Base-by-base conservation (phyloP, 1,140 invertebrate genomes). In the Dreissena polymorpha region DNA sequence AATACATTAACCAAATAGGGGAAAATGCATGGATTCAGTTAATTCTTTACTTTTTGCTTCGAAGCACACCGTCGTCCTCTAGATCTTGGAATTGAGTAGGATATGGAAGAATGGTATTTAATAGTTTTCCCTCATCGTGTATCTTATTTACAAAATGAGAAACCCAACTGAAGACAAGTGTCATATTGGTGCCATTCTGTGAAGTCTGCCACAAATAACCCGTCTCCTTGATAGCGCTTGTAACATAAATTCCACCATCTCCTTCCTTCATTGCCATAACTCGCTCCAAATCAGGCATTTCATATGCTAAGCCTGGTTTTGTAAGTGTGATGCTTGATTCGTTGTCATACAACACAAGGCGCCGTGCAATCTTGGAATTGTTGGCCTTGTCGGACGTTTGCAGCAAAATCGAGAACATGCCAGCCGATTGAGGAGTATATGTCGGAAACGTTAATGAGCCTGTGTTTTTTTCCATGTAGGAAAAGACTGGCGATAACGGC, bases 281-380 rank as follows among this genome's bases (percentile, higher is more conserved):
- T 27, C 55, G 8, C 50, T 68, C 67, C 16, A 18, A 16, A 25
- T 68, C 67, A 16, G 23, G 23, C 29, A 68, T 68, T 27, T 23
- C 25, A 18, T 18, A n/a, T 76, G 12, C 63, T 53, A 50, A 53
- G 50, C 29, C 60, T 68, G 64, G 49, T 29, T 78, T 68, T 69
- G 64, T 27, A 23, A 78, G 10, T 23, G 64, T 97, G 96, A 93
- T 96, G 95, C 96, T 97, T 18, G 81, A 83, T n/a, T 57, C n/a
- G 49, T 67, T n/a, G 49, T 87, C 86, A 57, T 77, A 88, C 10
- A 87, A 68, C 68, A 84, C 55, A 3, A 88, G 60, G 0, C 75
- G 60, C 23, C 87, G 16, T 16, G 80, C 83, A 39, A 60, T 80
- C 16, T 50, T 53, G n/a, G 83, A 78, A 74, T 88, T 88, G 55